phyloP scores from a whole-genome alignment of 2,797 vertebrate genomes.

The Decapterus maruadsi region DNA sequence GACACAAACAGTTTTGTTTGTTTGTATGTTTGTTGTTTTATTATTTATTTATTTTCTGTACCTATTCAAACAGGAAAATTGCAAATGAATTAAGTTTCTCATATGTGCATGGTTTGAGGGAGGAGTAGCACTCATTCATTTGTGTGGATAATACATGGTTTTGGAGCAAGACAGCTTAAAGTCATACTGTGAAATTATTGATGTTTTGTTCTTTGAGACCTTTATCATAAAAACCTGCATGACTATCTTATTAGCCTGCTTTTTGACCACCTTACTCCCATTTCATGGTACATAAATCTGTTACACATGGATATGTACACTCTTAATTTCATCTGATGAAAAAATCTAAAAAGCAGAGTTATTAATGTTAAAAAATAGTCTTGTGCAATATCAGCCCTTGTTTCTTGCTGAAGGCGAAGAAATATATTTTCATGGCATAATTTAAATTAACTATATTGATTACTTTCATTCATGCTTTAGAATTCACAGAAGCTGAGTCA shows the following conservation, averaged over 20 bases:
- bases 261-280: conserved; percentile 32
- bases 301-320: conserved; percentile 6
- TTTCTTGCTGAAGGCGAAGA: conserved; percentile 50
- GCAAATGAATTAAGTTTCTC: not conserved
- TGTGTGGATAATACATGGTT: not conserved
- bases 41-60: not conserved
- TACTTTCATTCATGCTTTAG: conserved; percentile 32
- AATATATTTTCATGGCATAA: conserved; percentile 43
- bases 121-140: not conserved
- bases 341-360: conserved; percentile 18
- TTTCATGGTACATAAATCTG: conserved; percentile 43
- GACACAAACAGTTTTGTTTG: not conserved
- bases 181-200: not conserved
- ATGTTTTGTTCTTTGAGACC: conserved; percentile 11
- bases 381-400: conserved; percentile 31
- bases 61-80: not conserved
- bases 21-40: not conserved
- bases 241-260: conserved; percentile 1
- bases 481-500: conserved; percentile 29
- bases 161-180: conserved; percentile 15
- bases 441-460: conserved; percentile 52
- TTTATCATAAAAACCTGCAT: conserved; percentile 15
- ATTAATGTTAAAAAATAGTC: conserved; percentile 30
- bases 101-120: not conserved
- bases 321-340: conserved; percentile 36